These are phyloP conservation scores for Romanogobio albipinnatus DNA, from an alignment of 2,113 vertebrate genomes.

Conservation along the genomic window DNA sequence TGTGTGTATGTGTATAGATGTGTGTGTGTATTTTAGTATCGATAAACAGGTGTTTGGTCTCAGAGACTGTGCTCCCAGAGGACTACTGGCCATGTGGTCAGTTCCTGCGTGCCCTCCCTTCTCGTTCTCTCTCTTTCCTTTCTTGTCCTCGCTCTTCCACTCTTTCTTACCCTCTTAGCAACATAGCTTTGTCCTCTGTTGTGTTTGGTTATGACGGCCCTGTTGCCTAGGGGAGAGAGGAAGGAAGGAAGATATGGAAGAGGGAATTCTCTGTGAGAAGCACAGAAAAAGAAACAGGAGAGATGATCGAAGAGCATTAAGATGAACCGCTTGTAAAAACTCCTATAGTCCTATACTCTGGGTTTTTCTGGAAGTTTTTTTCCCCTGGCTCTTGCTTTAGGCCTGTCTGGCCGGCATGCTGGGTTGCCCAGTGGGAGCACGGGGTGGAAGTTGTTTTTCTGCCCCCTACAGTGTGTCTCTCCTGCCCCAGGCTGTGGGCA, in stretches of 20 bases:
- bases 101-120: constrained; percentile 42
- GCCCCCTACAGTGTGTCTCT: constrained; percentile 76
- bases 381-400: constrained; percentile 59
- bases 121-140: constrained; percentile 35
- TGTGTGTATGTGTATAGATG: constrained; percentile 1
- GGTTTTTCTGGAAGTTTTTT: constrained; percentile 50
- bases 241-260: constrained; percentile 41
- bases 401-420: constrained; percentile 60
- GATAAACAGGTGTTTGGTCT: constrained; percentile 63
- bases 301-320: constrained; percentile 1
- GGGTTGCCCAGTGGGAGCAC: constrained; percentile 74
- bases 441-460: constrained; percentile 82
- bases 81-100: constrained; percentile 60
- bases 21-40: constrained; percentile 52
- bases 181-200: constrained; percentile 46
- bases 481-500: constrained; percentile 74
- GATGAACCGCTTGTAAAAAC: constrained; percentile 12
- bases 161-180: constrained; percentile 38
- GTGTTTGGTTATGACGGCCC: constrained; percentile 42
- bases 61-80: constrained; percentile 54
- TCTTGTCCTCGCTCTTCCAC: constrained; percentile 7
- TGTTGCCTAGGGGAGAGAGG: constrained; percentile 49
- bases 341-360: neutral
- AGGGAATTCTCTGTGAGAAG: constrained; percentile 8
- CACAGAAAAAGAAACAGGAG: neutral